Evolutionary conservation across 2,888 invertebrate genomes (phyloP).

Genomic region (Epinotia ramella): DNA sequence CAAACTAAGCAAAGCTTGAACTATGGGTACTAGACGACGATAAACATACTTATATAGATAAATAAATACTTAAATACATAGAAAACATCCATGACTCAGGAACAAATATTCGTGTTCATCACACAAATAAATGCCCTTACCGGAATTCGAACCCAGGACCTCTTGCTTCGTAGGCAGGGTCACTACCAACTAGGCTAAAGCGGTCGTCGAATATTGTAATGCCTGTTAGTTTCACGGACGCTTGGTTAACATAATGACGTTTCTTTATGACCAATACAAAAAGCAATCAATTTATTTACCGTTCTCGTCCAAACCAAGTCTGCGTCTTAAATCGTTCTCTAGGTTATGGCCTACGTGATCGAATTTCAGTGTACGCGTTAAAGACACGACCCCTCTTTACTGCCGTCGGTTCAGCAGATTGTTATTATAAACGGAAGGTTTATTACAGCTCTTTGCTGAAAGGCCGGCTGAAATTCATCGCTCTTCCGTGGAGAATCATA

Average conservation of each 20-base stretch:
- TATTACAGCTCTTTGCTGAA: conserved; percentile 41
- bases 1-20: too few relatives aligned
- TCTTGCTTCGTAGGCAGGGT: too few relatives aligned
- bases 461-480: conserved; percentile 41
- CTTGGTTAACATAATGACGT: conserved; percentile 49
- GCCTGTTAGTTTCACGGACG: conserved; percentile 24
- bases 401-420: conserved; percentile 56
- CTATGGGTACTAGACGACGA: too few relatives aligned
- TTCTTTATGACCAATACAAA: conserved; percentile 59
- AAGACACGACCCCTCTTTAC: conserved; percentile 53
- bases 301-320: conserved; percentile 50
- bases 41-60: too few relatives aligned
- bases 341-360: conserved; percentile 65
- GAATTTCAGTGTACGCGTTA: conserved; percentile 56
- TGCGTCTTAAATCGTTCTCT: conserved; percentile 53
- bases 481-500: conserved; percentile 29
- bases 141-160: too few relatives aligned
- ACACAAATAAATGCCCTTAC: too few relatives aligned
- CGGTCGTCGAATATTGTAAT: too few relatives aligned
- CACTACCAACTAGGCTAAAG: too few relatives aligned
- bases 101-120: too few relatives aligned
- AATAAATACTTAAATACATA: too few relatives aligned
- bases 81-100: too few relatives aligned
- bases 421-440: conserved; percentile 49
- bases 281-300: conserved; percentile 63